A percentile compares a stretch with the other conserved stretches of the same genome.
phyloP scores from a whole-genome alignment of 2,797 vertebrate species.

The Halcyon smyrnensis region DNA sequence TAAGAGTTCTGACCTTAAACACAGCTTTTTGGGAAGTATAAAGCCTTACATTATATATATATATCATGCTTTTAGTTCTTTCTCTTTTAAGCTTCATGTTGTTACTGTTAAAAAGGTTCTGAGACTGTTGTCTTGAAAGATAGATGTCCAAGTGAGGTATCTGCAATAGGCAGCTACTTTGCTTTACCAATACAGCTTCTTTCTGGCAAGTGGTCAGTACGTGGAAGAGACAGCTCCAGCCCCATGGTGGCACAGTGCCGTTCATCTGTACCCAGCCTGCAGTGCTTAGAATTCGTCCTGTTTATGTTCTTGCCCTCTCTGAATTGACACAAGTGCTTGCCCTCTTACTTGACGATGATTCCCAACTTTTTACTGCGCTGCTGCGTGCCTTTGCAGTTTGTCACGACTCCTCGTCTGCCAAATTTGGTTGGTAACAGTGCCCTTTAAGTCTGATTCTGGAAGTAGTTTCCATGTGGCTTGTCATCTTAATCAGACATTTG shows the following conservation, averaged over 20 bases:
- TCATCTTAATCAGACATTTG: constrained; percentile 52
- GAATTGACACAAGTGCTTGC: background rate
- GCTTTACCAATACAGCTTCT: background rate
- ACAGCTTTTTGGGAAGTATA: background rate
- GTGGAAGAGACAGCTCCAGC: background rate
- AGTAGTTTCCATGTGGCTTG: constrained; percentile 57
- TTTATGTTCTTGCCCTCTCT: background rate
- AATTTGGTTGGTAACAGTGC: constrained; percentile 46
- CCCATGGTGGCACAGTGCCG: background rate
- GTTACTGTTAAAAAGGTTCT: background rate
- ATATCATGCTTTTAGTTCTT: background rate
- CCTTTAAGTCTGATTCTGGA: constrained; percentile 60
- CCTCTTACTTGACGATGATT: constrained; percentile 51
- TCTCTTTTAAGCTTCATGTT: background rate
- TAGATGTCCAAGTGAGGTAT: background rate
- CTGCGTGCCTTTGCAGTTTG: constrained; percentile 59
- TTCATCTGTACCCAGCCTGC: background rate
- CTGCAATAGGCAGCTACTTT: background rate
- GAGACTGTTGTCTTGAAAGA: background rate
- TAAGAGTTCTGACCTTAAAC: background rate
- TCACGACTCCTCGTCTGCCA: constrained; percentile 57
- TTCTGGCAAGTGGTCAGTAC: background rate
- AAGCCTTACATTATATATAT: background rate
- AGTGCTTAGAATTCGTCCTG: background rate
- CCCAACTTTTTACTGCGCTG: constrained; percentile 36